Percentiles rank a stretch among this genome's conserved stretches.
Conservation (phyloP, 2,113 vertebrate species). For the Cranoglanis bouderius region DNA sequence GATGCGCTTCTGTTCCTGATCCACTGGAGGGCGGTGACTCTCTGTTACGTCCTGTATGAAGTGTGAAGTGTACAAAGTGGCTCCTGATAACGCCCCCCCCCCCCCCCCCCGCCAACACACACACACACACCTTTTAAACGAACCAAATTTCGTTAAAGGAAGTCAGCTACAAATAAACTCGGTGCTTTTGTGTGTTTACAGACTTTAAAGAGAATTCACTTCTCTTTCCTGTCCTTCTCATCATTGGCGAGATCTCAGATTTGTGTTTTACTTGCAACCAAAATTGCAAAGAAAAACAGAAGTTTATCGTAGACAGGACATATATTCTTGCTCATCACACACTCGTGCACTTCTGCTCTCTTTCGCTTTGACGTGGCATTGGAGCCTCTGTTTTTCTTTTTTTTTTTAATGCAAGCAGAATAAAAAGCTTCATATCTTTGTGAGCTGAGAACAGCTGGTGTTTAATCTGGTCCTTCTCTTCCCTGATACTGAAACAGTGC, state of each 20-base stretch:
- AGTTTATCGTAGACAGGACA: not conserved
- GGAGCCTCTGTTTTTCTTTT: not conserved
- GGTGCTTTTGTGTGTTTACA: not conserved
- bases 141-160: not conserved
- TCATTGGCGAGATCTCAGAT: not conserved
- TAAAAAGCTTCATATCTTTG: not conserved
- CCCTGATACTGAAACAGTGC: not conserved
- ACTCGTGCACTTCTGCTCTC: not conserved
- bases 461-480: not conserved
- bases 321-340: no score
- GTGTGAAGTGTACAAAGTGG: not conserved
- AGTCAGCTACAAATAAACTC: not conserved
- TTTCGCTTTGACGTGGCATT: not conserved
- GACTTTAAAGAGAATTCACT: not conserved
- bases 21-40: constrained; percentile 68
- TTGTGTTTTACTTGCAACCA: not conserved
- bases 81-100: no score
- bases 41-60: constrained; percentile 29
- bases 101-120: no score
- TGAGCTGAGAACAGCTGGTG: not conserved
- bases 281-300: not conserved
- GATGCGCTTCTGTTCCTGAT: constrained; percentile 46
- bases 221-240: not conserved
- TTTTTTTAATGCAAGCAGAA: not conserved
- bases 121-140: no score